A percentile compares a stretch with the other conserved stretches of the same genome.
These are phyloP conservation scores for Istiophorus platypterus DNA, from an alignment of 2,113 vertebrate species.

Conservation along the genomic window DNA sequence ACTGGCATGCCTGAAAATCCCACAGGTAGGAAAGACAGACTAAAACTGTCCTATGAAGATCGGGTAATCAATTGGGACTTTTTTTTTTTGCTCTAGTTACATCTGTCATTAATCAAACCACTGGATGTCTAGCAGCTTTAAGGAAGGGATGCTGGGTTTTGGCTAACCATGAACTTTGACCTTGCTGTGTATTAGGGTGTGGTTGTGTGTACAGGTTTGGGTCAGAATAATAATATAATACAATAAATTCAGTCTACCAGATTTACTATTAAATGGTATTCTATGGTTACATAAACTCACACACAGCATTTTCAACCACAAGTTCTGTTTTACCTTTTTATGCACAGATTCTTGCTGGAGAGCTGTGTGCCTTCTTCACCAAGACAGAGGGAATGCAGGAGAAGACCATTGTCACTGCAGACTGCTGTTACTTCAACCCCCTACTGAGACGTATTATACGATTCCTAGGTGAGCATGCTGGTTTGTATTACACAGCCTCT, in stretches of 20 bases:
- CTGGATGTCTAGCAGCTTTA: background rate
- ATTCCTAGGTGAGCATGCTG: conserved; percentile 86
- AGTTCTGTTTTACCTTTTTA: background rate
- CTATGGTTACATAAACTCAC: background rate
- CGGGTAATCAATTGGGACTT: too few relatives aligned
- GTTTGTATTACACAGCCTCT: background rate
- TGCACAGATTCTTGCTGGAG: conserved; percentile 87
- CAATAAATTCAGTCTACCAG: background rate
- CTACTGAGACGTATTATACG: conserved; percentile 90
- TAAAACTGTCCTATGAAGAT: too few relatives aligned
- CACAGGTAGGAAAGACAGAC: too few relatives aligned
- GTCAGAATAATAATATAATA: background rate
- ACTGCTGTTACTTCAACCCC: conserved; percentile 94
- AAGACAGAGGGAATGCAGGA: conserved; percentile 85
- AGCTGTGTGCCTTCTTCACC: conserved; percentile 86
- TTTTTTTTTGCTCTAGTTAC: background rate
- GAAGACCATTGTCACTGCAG: conserved; percentile 91
- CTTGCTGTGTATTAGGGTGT: background rate
- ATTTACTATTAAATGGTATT: background rate
- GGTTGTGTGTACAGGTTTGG: background rate
- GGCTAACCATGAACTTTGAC: background rate
- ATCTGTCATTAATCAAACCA: background rate
- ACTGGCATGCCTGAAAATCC: too few relatives aligned
- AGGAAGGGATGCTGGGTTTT: background rate
- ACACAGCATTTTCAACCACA: background rate